Evolutionary conservation across 1,140 invertebrate genomes (phyloP), one percentile per base, ranked within the genome.

Genomic region (Magallana angulata): DNA sequence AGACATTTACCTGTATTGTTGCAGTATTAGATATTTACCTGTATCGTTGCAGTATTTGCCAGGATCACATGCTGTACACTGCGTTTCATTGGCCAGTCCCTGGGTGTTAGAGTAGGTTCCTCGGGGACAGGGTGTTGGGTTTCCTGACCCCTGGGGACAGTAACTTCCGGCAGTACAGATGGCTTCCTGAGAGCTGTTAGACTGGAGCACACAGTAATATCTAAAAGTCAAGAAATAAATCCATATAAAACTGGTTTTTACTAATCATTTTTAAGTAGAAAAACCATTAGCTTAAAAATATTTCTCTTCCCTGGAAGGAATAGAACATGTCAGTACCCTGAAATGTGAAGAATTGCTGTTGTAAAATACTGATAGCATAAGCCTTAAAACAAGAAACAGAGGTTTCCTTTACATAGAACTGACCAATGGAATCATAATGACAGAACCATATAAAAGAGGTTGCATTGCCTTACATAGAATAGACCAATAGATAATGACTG

Each of bases 121-220:
- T 71, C 90, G 87, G 9, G 93, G 93, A 88, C 94, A 94, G 0
- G 91, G 89, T 14, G 90, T 91, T 0, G 92, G 90, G 8, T 71
- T 48, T 1, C 89, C 89, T 84, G 90, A 91, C 36, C 85, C 87
- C 80, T 91, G 86, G 16, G 92, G 92, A 85, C 93, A 94, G 88
- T 94, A 94, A 88, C 93, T 92, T 7, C 94, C 93, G 4, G 87
- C 89, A 9, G 93, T 91, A 90, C 94, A 94, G 11, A 93, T 76
- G 11, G 18, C 24, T 30, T 76, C 24, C 24, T 76, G 68, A 14
- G 92, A 92, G 14, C 87, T 81, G 85, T 92, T 92, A 48, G 94
- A 94, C 14, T 89, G 90, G 9, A 92, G 84, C 48, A 90, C 90
- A 92, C 94, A 94, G 90, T 94, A 94, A 82, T 91, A 94, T 7